Evolutionary conservation across 2,888 invertebrate genomes (phyloP), one percentile per base, ranked within the genome.

Genomic region (Bedellia somnulentella): DNA sequence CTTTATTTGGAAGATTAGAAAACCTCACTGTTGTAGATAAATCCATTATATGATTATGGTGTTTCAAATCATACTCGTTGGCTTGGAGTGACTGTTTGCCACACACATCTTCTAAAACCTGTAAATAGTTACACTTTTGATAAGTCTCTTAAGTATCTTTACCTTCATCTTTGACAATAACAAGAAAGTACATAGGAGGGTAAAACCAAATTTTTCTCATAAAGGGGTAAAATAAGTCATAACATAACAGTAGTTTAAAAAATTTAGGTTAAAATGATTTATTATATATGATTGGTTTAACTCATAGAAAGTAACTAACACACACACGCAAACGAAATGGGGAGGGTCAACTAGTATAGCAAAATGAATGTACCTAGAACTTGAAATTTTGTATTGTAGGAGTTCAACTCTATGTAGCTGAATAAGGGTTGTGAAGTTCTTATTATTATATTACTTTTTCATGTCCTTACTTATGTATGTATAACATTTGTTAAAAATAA

Each of bases 1-100:
- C 94, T 77, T 93, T 94, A 59, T 95, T 96, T 3, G 94, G 87
- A 32, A 96, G 68, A 17, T 91, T 92, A 31, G 91, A 85, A 60
- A 90, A 93, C 14, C 93, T 81, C 33, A 94, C 80, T 30, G 87
- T 86, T 24, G 84, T 78, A 24, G 88, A 84, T 26, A 87, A 71
- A 55, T 94, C 93, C 15, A 93, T 51, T 15, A 85, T 66, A 51
- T 85, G 85, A 45, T 88, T 89, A 45, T 89, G 89, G 57, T 93
- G 92, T 50, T 84, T 88, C 6, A 94, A 66, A 49, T 87, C 86
- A 68, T 87, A 91, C 37, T 87, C 83, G 33, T 84, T 82, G 9
- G 89, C 77, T 40, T 85, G 77, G 43, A 84, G 86, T 8, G 85
- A 87, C 55, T 82, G 81, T 52, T 91, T 92, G 28, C 76, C 70